phyloP scores from a whole-genome alignment of 1,140 invertebrate genomes.

The Monochamus saltuarius region DNA sequence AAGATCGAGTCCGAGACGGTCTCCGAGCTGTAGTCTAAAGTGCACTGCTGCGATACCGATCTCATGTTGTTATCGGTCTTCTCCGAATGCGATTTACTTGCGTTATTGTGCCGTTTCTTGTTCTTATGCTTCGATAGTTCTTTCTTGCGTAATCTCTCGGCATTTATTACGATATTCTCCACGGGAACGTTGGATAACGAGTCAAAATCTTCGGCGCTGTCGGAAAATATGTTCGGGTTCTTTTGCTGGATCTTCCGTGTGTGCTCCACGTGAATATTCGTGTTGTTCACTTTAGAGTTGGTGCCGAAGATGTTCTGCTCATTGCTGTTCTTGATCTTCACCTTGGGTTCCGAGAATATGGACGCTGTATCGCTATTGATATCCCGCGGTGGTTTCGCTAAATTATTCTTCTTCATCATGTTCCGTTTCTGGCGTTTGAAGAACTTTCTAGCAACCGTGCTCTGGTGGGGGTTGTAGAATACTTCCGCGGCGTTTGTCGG shows the following conservation, averaged over 20 bases:
- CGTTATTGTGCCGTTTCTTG: conserved; percentile 56
- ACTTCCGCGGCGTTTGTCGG: conserved; percentile 66
- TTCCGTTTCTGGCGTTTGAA: conserved; percentile 84
- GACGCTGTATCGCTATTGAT: conserved; percentile 59
- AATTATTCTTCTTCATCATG: conserved; percentile 71
- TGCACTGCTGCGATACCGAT: conserved; percentile 61
- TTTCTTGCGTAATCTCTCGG: conserved; percentile 44
- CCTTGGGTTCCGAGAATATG: conserved; percentile 55
- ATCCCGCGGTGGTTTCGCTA: conserved; percentile 64
- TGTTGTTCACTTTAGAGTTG: conserved; percentile 74
- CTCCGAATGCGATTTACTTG: conserved; percentile 43
- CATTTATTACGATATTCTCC: conserved; percentile 48
- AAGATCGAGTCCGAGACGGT: conserved; percentile 68
- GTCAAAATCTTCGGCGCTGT: conserved; percentile 56
- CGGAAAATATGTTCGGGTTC: conserved; percentile 66
- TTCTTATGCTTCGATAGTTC: conserved; percentile 33
- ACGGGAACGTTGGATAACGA: conserved; percentile 42
- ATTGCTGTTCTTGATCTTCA: conserved; percentile 58
- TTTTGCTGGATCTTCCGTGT: conserved; percentile 48
- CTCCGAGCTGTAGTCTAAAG: conserved; percentile 72
- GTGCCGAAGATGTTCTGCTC: conserved; percentile 66
- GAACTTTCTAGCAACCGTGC: conserved; percentile 87
- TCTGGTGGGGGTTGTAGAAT: conserved; percentile 92
- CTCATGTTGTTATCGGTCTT: conserved; percentile 53
- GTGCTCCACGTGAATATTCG: conserved; percentile 71